Evolutionary conservation across 2,797 vertebrate genomes (phyloP), one percentile per base, ranked within the genome.

Genomic region (Lates japonicus): DNA sequence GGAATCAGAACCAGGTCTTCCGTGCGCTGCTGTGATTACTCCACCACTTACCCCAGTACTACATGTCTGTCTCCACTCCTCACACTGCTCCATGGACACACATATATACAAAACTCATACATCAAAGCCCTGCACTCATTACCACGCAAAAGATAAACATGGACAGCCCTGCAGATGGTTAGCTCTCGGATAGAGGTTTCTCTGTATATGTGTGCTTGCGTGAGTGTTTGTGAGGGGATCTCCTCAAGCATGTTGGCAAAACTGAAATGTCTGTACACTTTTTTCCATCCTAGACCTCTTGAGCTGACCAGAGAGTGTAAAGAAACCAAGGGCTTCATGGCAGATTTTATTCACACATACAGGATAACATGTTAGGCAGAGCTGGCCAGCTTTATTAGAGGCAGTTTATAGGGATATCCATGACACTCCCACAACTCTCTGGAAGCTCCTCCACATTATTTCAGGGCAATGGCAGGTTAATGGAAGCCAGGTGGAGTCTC

Each of bases 391-490:
- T 90, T 93, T 90, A 92, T 90, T 84, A 78, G 85, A 65, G 58
- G 77, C 76, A 37, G 25, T 92, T 89, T 87, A 86, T 76, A 70
- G 87, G 83, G 80, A 80, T 89, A 85, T 87, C 87, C 77, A 14
- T 88, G 84, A 85, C 83, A 62, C 80, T 89, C 77, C 70, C 82
- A 81, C 55, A 81, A 78, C 78, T 85, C 85, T 76, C 63, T 88
- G 84, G 86, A 80, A 90, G 78, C 74, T 87, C 78, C 85, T 92
- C 82, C 85, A 70, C 80, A 83, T 92, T 92, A 90, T 90, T 92
- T 44, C 76, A 83, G 91, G 87, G 80, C 86, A 93, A 83, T 69
- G 29, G 87, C 87, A 91, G 92, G 91, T 91, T 95, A 95, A 95
- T 90, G 78, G 73, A 82, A 91, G 61, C 91, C 93, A 95, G 91